Conservation (phyloP, 1,140 invertebrate genomes). For the Plutomurus gul region DNA sequence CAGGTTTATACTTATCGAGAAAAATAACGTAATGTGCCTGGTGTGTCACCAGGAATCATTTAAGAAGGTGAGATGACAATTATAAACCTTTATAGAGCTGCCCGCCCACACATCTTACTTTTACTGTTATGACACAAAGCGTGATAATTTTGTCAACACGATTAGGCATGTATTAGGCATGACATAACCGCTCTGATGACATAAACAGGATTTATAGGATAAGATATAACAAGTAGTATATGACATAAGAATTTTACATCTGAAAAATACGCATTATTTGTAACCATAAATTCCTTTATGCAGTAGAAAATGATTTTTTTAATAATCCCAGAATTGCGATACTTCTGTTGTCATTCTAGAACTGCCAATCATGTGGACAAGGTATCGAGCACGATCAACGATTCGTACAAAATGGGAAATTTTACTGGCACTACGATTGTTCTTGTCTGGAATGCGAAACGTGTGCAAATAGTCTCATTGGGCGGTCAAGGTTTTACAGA, state of each 20-base stretch:
- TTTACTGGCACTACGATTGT: conserved; percentile 19
- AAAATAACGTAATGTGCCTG: not conserved
- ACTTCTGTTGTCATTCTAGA: not conserved
- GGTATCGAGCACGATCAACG: not conserved
- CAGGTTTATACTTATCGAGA: not conserved
- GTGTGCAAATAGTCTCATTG: conserved; percentile 4
- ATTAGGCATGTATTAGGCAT: too few species aligned
- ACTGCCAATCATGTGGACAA: not conserved
- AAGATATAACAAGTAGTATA: too few species aligned
- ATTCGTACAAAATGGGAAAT: conserved; percentile 25
- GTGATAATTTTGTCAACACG: too few species aligned
- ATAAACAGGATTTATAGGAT: too few species aligned
- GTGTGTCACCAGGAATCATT: not conserved
- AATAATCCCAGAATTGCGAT: too few species aligned
- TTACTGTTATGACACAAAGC: too few species aligned
- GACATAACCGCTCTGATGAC: too few species aligned
- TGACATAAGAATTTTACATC: too few species aligned
- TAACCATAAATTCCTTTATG: too few species aligned
- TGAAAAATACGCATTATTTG: too few species aligned
- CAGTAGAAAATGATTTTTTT: too few species aligned
- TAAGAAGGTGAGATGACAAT: not conserved
- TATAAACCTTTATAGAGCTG: too few species aligned
- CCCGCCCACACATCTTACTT: not conserved
- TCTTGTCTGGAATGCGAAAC: not conserved
- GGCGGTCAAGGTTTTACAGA: not conserved